These are phyloP conservation scores for Notothenia coriiceps DNA, from an alignment of 2,113 vertebrate genomes.

Conservation along the genomic window DNA sequence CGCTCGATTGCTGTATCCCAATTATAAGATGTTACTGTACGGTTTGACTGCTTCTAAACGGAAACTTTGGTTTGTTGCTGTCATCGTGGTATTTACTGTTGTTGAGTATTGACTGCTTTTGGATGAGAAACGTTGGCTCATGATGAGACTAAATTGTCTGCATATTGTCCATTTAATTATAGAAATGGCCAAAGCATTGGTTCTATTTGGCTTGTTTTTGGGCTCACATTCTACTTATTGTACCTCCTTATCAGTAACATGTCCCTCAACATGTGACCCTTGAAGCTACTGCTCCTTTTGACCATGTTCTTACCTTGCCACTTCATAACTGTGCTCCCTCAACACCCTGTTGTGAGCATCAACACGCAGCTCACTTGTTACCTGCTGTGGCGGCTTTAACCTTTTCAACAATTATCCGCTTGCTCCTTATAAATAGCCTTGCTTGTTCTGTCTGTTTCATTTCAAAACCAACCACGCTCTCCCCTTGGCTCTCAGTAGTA, in stretches of 20 bases:
- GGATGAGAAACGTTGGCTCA: not conserved
- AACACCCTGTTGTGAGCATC: conserved; percentile 37
- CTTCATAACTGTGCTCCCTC: conserved; percentile 25
- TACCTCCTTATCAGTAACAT: conserved; percentile 18
- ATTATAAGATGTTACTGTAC: conserved; percentile 43
- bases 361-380: conserved; percentile 64
- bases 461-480: conserved; percentile 60
- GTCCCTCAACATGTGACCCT: not conserved
- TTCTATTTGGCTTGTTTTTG: conserved; percentile 3
- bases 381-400: conserved; percentile 52
- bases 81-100: conserved; percentile 11
- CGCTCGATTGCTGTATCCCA: conserved; percentile 44
- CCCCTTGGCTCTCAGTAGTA: conserved; percentile 37
- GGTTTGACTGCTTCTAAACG: conserved; percentile 28
- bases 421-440: conserved; percentile 72
- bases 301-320: conserved; percentile 14
- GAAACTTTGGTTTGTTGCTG: conserved; percentile 40
- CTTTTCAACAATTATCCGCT: conserved; percentile 78
- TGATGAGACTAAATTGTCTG: conserved; percentile 3
- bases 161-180: conserved; percentile 12
- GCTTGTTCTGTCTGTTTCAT: conserved; percentile 74
- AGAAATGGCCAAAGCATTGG: not conserved
- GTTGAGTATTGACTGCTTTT: conserved; percentile 11
- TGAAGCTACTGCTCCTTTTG: conserved; percentile 13
- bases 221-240: conserved; percentile 16